Evolutionary conservation across 2,113 vertebrate species (phyloP).

Genomic region (Martes martes): DNA sequence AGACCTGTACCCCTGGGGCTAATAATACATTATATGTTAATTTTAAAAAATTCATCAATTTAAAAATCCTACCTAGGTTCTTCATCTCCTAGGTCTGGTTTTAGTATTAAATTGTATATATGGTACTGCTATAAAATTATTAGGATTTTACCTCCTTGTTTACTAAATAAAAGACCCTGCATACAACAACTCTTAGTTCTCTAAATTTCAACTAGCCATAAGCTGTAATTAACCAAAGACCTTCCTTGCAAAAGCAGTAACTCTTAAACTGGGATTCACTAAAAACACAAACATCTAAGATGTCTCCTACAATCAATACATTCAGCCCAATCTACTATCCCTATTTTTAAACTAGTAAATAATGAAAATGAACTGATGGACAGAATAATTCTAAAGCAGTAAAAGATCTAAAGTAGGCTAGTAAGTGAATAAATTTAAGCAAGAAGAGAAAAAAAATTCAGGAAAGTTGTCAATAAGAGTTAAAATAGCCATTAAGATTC

Average conservation of each 20-base stretch:
- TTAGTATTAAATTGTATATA: background rate
- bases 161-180: background rate
- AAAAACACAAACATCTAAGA: background rate
- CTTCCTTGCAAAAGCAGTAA: slow-evolving; percentile 1
- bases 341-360: background rate
- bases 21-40: no score
- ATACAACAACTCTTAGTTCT: background rate
- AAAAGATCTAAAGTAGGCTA: background rate
- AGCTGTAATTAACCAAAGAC: background rate
- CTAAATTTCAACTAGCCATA: background rate
- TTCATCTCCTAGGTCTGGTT: background rate
- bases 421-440: slow-evolving; percentile 18
- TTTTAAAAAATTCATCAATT: background rate
- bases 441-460: background rate
- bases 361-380: slow-evolving; percentile 23
- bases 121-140: background rate
- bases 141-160: background rate
- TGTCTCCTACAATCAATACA: slow-evolving; percentile 9
- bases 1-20: no score
- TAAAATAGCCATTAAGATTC: background rate
- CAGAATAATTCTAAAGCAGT: background rate
- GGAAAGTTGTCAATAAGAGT: background rate
- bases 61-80: background rate
- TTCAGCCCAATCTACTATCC: background rate
- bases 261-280: background rate